A percentile compares a stretch with the other conserved stretches of the same genome.
phyloP scores from a whole-genome alignment of 2,797 vertebrate species.

The Toxotes lorentzi region DNA sequence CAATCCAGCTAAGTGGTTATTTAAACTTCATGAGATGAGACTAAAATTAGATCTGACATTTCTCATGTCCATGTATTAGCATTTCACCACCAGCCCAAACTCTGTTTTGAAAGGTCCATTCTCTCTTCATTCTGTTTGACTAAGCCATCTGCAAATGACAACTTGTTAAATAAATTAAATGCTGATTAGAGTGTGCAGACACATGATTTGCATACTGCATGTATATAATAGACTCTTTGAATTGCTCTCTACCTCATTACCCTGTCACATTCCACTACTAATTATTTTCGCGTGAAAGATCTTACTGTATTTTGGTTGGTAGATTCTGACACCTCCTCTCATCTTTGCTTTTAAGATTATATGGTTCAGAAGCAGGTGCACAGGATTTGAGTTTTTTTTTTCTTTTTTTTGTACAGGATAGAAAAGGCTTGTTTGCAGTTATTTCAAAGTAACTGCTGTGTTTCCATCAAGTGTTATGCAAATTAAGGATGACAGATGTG shows the following conservation, averaged over 20 bases:
- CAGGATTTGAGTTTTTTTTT: background rate
- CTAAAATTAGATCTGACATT: constrained; percentile 70
- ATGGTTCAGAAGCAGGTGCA: constrained; percentile 15
- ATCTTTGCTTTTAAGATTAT: constrained; percentile 12
- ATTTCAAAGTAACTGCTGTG: constrained; percentile 17
- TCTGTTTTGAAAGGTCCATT: constrained; percentile 34
- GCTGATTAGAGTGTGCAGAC: constrained; percentile 38
- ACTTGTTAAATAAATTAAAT: constrained; percentile 54
- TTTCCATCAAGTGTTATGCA: constrained; percentile 17
- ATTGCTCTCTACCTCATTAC: constrained; percentile 30
- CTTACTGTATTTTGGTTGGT: background rate
- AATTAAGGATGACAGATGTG: constrained; percentile 35
- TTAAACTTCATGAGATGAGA: constrained; percentile 53
- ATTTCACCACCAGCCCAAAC: constrained; percentile 42
- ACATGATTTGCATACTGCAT: constrained; percentile 21
- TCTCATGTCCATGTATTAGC: constrained; percentile 43
- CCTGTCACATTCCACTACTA: constrained; percentile 16
- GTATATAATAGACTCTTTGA: constrained; percentile 9
- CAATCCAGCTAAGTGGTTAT: constrained; percentile 54
- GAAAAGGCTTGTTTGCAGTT: background rate
- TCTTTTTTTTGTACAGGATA: background rate
- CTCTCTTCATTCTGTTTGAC: constrained; percentile 32
- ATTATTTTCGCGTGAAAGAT: constrained; percentile 8
- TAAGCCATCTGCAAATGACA: constrained; percentile 52
- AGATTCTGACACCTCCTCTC: background rate